Percentiles rank a stretch among this genome's conserved stretches.
Conservation (phyloP, 2,113 vertebrate genomes). For the Caloenas nicobarica region DNA sequence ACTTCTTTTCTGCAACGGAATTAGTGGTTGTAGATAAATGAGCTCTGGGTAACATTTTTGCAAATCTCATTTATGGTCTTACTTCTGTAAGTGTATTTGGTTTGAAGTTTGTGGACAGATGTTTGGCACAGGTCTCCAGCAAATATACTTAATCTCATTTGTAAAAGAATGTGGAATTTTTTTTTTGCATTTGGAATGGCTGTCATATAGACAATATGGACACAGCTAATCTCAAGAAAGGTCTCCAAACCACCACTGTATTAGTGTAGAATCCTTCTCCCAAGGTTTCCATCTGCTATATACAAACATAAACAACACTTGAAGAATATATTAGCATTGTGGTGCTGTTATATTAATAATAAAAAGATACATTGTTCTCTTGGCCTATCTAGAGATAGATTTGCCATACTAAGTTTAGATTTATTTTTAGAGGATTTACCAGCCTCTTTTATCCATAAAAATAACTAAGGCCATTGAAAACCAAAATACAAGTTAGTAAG, state of each 20-base stretch:
- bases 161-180: background rate
- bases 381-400: background rate
- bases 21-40: background rate
- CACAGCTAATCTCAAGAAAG: background rate
- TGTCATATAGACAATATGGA: background rate
- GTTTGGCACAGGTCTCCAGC: background rate
- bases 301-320: background rate
- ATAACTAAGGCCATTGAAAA: background rate
- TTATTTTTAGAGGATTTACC: background rate
- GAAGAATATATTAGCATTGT: background rate
- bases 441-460: background rate
- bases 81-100: background rate
- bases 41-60: background rate
- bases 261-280: background rate
- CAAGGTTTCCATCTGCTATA: background rate
- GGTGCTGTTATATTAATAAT: background rate
- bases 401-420: background rate
- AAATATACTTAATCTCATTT: background rate
- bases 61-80: background rate
- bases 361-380: background rate
- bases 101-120: background rate
- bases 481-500: background rate
- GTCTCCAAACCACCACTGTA: background rate
- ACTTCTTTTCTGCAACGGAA: background rate
- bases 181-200: background rate